Percentiles rank a stretch among this genome's conserved stretches.
phyloP scores from a whole-genome alignment of 2,113 vertebrate genomes.

The Thunnus maccoyii region DNA sequence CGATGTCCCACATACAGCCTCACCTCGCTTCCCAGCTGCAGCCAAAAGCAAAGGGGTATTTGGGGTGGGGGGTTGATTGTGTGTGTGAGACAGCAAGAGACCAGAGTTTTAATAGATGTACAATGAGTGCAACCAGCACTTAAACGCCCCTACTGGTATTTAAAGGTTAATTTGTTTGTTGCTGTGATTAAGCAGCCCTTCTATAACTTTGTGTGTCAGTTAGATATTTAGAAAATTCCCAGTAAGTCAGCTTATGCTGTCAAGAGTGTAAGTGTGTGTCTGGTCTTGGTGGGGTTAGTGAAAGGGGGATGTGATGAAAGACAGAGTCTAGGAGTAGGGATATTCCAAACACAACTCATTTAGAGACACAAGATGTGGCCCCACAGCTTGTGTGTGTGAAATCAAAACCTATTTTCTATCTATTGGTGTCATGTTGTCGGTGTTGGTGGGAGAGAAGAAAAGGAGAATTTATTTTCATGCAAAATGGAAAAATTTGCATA shows the following conservation, averaged over 20 bases:
- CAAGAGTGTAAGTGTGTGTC: constrained; percentile 14
- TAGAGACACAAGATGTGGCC: background rate
- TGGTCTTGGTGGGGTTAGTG: background rate
- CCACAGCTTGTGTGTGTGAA: constrained; percentile 37
- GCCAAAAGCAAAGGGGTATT: constrained; percentile 44
- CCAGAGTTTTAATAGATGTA: constrained; percentile 45
- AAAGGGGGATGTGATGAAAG: constrained; percentile 1
- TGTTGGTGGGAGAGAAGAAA: constrained; percentile 42
- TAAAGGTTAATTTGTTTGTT: constrained; percentile 84
- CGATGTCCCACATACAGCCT: constrained; percentile 79
- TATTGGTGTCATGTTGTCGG: constrained; percentile 64
- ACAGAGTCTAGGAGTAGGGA: background rate
- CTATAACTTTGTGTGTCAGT: constrained; percentile 63
- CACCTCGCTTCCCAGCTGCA: constrained; percentile 67
- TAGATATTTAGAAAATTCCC: constrained; percentile 68
- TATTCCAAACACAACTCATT: constrained; percentile 10
- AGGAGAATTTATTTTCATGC: constrained; percentile 63
- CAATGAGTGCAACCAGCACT: constrained; percentile 57
- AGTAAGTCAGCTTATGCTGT: constrained; percentile 61
- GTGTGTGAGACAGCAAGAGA: constrained; percentile 42
- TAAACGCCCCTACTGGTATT: constrained; percentile 70
- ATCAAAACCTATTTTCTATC: constrained; percentile 47
- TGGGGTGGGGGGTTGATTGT: constrained; percentile 54
- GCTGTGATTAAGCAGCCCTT: constrained; percentile 74
- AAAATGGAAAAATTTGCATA: constrained; percentile 68